Conservation (phyloP, 2,888 invertebrate genomes). For the Hoplodrina blanda region DNA sequence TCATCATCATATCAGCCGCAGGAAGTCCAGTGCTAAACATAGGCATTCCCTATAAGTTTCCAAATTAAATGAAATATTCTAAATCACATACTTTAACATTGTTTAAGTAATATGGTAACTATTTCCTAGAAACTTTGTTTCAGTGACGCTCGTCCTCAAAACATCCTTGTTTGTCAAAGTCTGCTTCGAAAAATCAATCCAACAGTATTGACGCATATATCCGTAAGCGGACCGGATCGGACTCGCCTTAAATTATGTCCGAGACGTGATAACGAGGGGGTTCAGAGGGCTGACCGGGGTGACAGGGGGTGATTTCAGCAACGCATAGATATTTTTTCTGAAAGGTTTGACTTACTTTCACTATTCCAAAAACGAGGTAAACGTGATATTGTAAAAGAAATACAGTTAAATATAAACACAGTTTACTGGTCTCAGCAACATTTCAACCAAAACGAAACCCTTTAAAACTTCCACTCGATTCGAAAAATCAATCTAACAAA, state of each 20-base stretch:
- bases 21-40: too few species aligned
- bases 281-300: conserved; percentile 4
- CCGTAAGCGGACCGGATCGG: conserved; percentile 28
- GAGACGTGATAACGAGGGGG: conserved; percentile 56
- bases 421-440: background rate
- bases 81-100: background rate
- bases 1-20: too few species aligned
- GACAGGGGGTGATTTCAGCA: conserved; percentile 38
- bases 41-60: too few species aligned
- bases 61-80: too few species aligned
- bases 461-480: conserved; percentile 18
- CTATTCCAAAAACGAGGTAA: background rate
- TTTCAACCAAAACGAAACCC: conserved; percentile 4
- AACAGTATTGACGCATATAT: conserved; percentile 42
- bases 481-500: conserved; percentile 67
- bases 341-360: conserved; percentile 24
- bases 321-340: conserved; percentile 47
- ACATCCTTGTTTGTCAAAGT: conserved; percentile 42
- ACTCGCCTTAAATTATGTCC: conserved; percentile 60
- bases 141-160: background rate
- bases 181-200: conserved; percentile 51
- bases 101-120: background rate
- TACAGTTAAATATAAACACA: background rate
- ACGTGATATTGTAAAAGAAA: background rate
- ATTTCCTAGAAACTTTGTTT: background rate